phyloP scores from a whole-genome alignment of 2,888 invertebrate species.

The Gastrophysa polygoni region DNA sequence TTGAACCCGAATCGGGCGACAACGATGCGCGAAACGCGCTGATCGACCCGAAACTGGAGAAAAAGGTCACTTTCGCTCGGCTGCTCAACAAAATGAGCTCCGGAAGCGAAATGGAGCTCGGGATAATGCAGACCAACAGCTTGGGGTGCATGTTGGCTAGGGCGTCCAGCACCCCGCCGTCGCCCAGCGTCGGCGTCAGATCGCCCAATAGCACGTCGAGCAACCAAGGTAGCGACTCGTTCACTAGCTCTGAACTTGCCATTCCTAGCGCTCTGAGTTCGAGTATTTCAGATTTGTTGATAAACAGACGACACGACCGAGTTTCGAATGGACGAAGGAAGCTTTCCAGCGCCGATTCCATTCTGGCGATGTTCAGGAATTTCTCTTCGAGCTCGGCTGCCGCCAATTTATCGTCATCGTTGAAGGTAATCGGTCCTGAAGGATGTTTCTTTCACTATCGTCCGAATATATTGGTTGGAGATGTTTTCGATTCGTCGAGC shows the following conservation, averaged over 20 bases:
- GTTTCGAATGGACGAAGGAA: constrained; percentile 62
- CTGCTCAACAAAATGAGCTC: constrained; percentile 78
- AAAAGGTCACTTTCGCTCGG: constrained; percentile 79
- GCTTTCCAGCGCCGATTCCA: constrained; percentile 79
- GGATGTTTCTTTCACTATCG: no score
- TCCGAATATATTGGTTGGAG: no score
- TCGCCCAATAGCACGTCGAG: constrained; percentile 73
- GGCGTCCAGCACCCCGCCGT: constrained; percentile 66
- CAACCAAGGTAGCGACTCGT: constrained; percentile 78
- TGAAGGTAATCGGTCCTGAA: constrained; percentile 54
- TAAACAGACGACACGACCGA: constrained; percentile 40
- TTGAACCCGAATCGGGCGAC: constrained; percentile 65
- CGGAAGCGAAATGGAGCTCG: constrained; percentile 71
- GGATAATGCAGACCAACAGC: constrained; percentile 55
- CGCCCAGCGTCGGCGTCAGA: constrained; percentile 68
- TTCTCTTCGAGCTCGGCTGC: constrained; percentile 70
- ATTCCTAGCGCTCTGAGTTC: constrained; percentile 67
- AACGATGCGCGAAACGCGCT: constrained; percentile 64
- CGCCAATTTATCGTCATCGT: constrained; percentile 66
- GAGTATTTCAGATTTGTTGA: constrained; percentile 58
- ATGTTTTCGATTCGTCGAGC: no score
- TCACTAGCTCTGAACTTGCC: constrained; percentile 74
- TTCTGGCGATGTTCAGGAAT: constrained; percentile 78
- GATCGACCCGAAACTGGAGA: constrained; percentile 73
- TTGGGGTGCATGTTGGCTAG: constrained; percentile 56